phyloP scores from a whole-genome alignment of 1,140 invertebrate genomes.

The Uloborus diversus region DNA sequence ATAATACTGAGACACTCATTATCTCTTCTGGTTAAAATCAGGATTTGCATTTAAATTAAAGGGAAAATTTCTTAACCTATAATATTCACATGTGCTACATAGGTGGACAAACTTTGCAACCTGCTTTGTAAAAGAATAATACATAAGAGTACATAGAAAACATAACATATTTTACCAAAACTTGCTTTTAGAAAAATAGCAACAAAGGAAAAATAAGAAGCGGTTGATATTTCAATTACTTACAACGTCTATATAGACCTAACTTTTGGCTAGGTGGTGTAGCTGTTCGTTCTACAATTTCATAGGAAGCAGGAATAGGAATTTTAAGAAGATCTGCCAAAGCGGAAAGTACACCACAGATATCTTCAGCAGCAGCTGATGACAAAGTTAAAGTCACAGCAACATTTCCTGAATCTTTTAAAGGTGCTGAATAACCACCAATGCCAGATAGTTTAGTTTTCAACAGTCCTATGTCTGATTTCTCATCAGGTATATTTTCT shows the following conservation, averaged over 20 bases:
- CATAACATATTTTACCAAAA: too few relatives aligned
- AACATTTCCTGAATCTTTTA: slow-evolving; percentile 82
- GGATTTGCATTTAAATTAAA: too few relatives aligned
- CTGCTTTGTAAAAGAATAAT: too few relatives aligned
- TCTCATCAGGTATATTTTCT: slow-evolving; percentile 65
- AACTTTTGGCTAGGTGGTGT: slow-evolving; percentile 82
- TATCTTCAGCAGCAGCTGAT: slow-evolving; percentile 89
- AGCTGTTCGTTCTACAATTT: slow-evolving; percentile 81
- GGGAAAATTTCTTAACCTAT: too few relatives aligned
- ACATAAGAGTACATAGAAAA: too few relatives aligned
- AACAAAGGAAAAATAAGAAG: too few relatives aligned
- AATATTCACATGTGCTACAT: too few relatives aligned
- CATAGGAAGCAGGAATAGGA: slow-evolving; percentile 83
- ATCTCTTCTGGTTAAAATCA: too few relatives aligned
- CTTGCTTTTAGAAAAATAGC: too few relatives aligned
- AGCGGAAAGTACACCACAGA: slow-evolving; percentile 86
- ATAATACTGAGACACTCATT: too few relatives aligned
- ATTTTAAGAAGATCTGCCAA: slow-evolving; percentile 92
- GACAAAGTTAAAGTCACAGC: slow-evolving; percentile 92
- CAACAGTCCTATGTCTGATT: slow-evolving; percentile 15
- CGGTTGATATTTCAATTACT: too few relatives aligned
- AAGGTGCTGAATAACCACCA: slow-evolving; percentile 62
- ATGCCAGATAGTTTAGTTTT: slow-evolving; percentile 61
- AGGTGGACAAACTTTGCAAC: too few relatives aligned
- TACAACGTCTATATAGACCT: slow-evolving; percentile 73